Percentiles rank a stretch among this genome's conserved stretches.
phyloP scores from a whole-genome alignment of 2,888 invertebrate species.

The Lapara coniferarum region DNA sequence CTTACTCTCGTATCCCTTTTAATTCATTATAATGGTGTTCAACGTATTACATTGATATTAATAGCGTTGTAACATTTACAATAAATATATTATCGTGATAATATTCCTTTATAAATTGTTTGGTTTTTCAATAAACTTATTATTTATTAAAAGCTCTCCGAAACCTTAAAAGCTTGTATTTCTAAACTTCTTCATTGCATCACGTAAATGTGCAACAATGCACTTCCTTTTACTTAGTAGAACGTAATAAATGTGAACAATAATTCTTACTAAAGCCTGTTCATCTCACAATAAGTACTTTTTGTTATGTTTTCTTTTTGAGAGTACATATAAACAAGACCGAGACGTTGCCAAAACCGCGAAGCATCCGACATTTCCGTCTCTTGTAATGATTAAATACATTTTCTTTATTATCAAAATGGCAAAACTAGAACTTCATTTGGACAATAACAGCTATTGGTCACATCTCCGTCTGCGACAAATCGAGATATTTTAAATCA shows the following conservation, averaged over 20 bases:
- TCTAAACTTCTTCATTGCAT: background rate
- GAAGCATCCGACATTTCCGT: conserved; percentile 8
- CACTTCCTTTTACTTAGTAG: conserved; percentile 9
- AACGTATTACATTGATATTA: no score
- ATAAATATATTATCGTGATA: no score
- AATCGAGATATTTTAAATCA: no score
- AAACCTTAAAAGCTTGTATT: background rate
- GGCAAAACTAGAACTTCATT: background rate
- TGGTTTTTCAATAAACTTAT: background rate
- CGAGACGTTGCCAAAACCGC: conserved; percentile 15
- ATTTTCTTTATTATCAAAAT: conserved; percentile 6
- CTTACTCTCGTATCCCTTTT: no score
- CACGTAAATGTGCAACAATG: background rate
- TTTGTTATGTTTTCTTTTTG: conserved; percentile 9
- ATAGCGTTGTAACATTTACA: no score
- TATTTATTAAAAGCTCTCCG: background rate
- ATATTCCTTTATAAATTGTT: no score
- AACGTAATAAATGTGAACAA: conserved; percentile 17
- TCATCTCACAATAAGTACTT: conserved; percentile 20
- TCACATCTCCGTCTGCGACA: no score
- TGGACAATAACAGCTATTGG: background rate
- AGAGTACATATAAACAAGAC: conserved; percentile 12
- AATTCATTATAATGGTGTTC: no score
- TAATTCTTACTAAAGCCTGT: conserved; percentile 18
- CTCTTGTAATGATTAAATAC: background rate